Evolutionary conservation across 2,113 vertebrate species (phyloP).

Genomic region (Rafetus swinhoei): DNA sequence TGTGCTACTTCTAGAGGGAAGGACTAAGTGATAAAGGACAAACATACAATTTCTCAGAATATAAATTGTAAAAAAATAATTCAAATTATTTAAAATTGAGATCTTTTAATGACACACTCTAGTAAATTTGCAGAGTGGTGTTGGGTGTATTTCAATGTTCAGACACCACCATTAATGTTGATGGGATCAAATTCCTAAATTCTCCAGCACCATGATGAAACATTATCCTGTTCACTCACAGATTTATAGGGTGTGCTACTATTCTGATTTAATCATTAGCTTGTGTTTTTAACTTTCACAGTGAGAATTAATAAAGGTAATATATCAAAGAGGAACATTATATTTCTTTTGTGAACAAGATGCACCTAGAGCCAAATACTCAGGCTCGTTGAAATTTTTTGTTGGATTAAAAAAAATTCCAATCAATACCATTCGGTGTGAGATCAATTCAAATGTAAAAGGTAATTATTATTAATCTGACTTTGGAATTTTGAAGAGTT

Average conservation of each 20-base stretch:
- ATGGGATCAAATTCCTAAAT: background rate
- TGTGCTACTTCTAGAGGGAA: background rate
- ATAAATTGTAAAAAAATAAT: background rate
- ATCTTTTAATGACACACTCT: background rate
- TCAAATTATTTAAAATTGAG: background rate
- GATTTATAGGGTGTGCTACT: background rate
- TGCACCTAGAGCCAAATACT: background rate
- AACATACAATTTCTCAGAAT: background rate
- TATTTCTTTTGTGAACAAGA: background rate
- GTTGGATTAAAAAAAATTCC: constrained; percentile 19
- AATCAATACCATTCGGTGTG: background rate
- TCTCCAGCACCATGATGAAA: background rate
- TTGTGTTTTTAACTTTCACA: background rate
- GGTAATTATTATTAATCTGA: constrained; percentile 42
- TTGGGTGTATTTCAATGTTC: accelerated
- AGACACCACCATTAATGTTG: accelerated
- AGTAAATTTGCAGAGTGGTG: background rate
- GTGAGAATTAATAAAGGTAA: constrained; percentile 1
- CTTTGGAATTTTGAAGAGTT: constrained; percentile 1
- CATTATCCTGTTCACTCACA: background rate
- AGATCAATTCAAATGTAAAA: constrained; percentile 26
- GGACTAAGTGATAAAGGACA: background rate
- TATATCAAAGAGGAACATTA: background rate
- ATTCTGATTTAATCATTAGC: background rate
- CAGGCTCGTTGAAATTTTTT: constrained; percentile 22